Conservation (phyloP, 2,113 vertebrate genomes). For the Hassar affinis region DNA sequence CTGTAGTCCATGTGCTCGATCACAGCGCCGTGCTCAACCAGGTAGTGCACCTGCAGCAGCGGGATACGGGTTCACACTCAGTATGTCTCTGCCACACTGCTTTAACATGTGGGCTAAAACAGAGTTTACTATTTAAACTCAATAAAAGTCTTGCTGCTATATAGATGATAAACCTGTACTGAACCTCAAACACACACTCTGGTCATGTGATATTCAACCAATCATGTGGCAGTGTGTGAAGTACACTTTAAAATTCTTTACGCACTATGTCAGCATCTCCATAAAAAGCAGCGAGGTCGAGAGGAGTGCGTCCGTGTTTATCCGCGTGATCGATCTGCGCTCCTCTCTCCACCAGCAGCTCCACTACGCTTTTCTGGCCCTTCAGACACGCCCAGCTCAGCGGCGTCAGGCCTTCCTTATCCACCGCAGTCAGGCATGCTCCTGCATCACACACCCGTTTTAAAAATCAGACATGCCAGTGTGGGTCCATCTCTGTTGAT, state of each 20-base stretch:
- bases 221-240: neutral
- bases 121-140: neutral
- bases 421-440: constrained; percentile 77
- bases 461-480: neutral
- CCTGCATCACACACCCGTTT: constrained; percentile 67
- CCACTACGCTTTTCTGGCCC: constrained; percentile 84
- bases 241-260: constrained; percentile 40
- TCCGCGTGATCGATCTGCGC: constrained; percentile 87
- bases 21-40: constrained; percentile 89
- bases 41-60: constrained; percentile 82
- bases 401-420: constrained; percentile 89
- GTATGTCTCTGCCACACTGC: neutral
- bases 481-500: no score
- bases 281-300: constrained; percentile 92
- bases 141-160: no score
- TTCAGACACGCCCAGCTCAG: constrained; percentile 94
- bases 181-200: neutral
- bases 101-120: neutral
- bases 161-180: neutral
- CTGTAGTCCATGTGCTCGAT: constrained; percentile 88
- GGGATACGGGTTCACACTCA: neutral
- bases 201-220: neutral
- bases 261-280: constrained; percentile 92
- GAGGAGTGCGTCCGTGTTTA: constrained; percentile 88
- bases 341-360: constrained; percentile 84